A percentile compares a stretch with the other conserved stretches of the same genome.
Conservation (phyloP, 2,888 invertebrate genomes). For the Tortrix viridana region DNA sequence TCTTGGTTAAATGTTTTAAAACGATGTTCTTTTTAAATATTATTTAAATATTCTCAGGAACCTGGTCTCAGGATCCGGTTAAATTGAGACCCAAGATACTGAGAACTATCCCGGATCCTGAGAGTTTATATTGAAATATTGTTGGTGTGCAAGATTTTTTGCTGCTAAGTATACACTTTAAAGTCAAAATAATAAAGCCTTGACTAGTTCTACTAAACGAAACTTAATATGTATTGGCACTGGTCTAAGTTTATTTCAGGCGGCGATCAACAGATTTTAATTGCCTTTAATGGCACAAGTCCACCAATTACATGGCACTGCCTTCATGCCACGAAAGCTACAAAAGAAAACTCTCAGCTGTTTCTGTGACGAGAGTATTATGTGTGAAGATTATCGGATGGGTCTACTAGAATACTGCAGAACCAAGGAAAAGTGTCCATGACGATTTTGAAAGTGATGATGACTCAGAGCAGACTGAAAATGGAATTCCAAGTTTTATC, state of each 20-base stretch:
- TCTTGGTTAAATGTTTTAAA: no score
- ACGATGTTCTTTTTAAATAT: no score
- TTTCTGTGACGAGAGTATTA: conserved; percentile 17
- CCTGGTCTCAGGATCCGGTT: no score
- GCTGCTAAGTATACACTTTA: no score
- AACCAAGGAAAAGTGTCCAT: background rate
- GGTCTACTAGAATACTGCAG: background rate
- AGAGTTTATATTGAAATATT: no score
- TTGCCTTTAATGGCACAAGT: conserved; percentile 10
- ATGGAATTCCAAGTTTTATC: background rate
- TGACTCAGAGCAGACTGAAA: background rate
- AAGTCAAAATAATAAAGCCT: no score
- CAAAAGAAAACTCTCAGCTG: conserved; percentile 19
- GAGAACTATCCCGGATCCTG: no score
- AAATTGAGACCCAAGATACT: no score
- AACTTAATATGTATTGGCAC: no score
- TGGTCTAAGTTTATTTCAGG: background rate
- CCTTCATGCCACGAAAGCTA: conserved; percentile 16
- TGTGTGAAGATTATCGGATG: conserved; percentile 1
- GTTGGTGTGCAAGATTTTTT: no score
- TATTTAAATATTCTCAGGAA: no score
- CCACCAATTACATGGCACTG: conserved; percentile 19
- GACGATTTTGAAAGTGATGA: background rate
- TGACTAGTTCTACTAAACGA: no score
- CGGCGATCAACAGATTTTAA: background rate